A percentile compares a stretch with the other conserved stretches of the same genome.
Evolutionary conservation across 2,888 invertebrate genomes (phyloP).

Genomic region (Dicycla oo): DNA sequence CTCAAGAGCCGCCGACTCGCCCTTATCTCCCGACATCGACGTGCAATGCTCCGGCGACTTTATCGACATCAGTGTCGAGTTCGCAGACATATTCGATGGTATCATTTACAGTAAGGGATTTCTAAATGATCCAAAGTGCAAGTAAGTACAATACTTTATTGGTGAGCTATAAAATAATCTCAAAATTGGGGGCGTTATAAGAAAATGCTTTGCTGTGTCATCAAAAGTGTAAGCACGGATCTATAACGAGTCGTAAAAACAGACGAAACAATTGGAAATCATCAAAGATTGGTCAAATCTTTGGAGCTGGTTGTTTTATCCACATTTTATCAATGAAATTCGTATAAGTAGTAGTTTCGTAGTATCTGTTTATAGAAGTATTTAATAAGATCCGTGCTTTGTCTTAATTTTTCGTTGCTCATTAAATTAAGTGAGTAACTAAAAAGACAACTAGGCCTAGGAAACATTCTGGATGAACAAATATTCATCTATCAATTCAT

Average conservation of each 20-base stretch:
- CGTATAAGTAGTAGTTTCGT: too few relatives aligned
- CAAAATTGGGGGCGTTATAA: neutral
- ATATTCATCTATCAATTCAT: neutral
- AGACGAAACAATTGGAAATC: neutral
- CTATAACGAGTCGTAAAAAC: neutral
- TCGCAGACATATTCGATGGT: conserved; percentile 92
- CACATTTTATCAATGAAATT: neutral
- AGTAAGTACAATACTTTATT: conserved; percentile 84
- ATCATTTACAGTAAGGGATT: conserved; percentile 93
- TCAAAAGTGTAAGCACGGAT: neutral
- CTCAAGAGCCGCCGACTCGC: conserved; percentile 88
- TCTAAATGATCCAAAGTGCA: conserved; percentile 92
- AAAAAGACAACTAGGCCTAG: neutral
- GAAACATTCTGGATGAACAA: neutral
- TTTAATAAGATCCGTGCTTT: neutral
- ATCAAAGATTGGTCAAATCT: neutral
- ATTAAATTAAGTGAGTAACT: neutral
- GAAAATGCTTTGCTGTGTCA: neutral
- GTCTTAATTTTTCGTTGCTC: too few relatives aligned
- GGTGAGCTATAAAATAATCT: neutral
- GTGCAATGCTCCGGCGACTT: conserved; percentile 91
- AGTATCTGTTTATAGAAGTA: too few relatives aligned
- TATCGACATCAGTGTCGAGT: conserved; percentile 92
- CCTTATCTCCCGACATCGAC: conserved; percentile 89
- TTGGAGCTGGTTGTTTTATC: neutral